These are phyloP conservation scores for Sciaenops ocellatus DNA, from an alignment of 2,797 vertebrate species.

Conservation along the genomic window DNA sequence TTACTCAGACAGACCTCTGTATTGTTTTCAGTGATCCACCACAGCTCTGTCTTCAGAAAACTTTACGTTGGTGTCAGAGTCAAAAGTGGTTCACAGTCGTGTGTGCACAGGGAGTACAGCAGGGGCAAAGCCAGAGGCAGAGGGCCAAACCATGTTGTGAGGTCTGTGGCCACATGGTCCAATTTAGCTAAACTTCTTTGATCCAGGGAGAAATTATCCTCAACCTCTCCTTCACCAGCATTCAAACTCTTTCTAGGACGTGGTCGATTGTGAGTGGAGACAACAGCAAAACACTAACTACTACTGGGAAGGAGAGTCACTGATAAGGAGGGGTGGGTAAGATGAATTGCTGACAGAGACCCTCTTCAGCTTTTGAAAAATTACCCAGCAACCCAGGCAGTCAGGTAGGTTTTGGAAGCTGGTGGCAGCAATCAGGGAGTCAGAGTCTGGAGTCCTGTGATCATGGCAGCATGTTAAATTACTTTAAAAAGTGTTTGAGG, in stretches of 20 bases:
- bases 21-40: too few species aligned
- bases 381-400: background rate
- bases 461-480: background rate
- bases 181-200: background rate
- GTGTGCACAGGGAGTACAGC: too few species aligned
- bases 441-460: background rate
- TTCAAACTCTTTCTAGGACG: background rate
- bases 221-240: background rate
- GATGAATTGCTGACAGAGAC: background rate
- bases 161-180: background rate
- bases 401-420: background rate
- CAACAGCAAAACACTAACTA: background rate
- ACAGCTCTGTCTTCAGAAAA: too few species aligned
- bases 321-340: background rate
- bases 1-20: too few species aligned
- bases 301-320: background rate
- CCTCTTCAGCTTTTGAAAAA: background rate
- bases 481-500: background rate
- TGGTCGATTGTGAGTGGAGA: background rate
- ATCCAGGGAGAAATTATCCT: background rate
- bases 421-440: slow-evolving; percentile 8
- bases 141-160: background rate
- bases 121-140: background rate
- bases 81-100: too few species aligned
- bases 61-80: too few species aligned